Conservation (phyloP, 2,888 invertebrate genomes). For the Spisula subtruncata region DNA sequence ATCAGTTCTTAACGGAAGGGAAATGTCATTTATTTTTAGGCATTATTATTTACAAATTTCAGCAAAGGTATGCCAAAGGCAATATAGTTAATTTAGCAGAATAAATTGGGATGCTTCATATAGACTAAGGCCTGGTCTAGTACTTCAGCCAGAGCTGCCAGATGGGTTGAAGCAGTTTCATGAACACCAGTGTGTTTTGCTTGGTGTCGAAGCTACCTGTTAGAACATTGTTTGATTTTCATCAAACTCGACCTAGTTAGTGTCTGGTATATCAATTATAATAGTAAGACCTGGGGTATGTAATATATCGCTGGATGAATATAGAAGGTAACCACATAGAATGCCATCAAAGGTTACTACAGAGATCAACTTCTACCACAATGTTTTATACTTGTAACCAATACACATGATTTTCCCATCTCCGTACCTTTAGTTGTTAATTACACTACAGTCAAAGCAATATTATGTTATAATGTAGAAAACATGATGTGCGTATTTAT, state of each 20-base stretch:
- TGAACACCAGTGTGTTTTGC: too few relatives aligned
- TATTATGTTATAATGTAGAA: not conserved
- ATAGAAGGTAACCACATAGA: not conserved
- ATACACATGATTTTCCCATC: conserved; percentile 1
- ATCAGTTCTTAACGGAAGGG: too few relatives aligned
- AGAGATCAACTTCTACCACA: not conserved
- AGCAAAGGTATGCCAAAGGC: too few relatives aligned
- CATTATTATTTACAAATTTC: too few relatives aligned
- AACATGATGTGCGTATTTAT: not conserved
- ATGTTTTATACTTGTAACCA: not conserved
- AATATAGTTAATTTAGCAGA: too few relatives aligned
- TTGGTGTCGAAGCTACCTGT: not conserved
- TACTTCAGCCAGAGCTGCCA: too few relatives aligned
- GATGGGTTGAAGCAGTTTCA: too few relatives aligned
- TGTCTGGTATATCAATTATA: not conserved
- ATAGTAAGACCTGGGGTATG: not conserved
- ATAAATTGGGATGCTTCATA: too few relatives aligned
- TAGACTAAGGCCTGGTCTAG: too few relatives aligned
- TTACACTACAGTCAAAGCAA: not conserved
- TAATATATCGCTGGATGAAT: not conserved
- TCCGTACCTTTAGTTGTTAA: not conserved
- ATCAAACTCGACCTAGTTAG: not conserved
- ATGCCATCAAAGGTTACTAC: not conserved
- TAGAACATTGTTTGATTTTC: not conserved
- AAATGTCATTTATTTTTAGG: too few relatives aligned